Evolutionary conservation across 2,888 invertebrate genomes (phyloP).

Genomic region (Fragum whitleyi): DNA sequence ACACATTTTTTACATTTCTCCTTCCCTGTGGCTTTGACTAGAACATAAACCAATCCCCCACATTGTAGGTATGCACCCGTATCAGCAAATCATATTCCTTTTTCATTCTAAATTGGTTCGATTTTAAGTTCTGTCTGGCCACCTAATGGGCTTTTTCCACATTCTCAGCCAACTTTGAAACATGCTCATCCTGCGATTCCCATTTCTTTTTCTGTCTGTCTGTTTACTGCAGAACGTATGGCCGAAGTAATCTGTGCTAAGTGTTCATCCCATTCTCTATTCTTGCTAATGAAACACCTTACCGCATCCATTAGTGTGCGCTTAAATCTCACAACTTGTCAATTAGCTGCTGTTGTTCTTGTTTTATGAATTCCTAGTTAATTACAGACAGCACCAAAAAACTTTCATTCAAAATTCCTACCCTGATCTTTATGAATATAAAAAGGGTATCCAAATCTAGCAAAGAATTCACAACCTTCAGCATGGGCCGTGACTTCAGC

Average conservation of each 20-base stretch:
- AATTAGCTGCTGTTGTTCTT: not conserved
- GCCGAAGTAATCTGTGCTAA: not conserved
- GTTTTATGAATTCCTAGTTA: not conserved
- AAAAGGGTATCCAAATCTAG: not conserved
- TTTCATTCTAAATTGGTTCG: not conserved
- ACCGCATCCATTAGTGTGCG: conserved; percentile 1
- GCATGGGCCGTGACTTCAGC: not conserved
- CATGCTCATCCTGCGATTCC: not conserved
- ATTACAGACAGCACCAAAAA: not conserved
- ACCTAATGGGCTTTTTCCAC: not conserved
- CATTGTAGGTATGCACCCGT: not conserved
- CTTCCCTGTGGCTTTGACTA: not conserved
- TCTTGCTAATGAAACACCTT: not conserved
- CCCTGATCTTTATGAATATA: not conserved
- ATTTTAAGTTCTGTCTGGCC: not conserved
- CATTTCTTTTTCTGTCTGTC: not conserved
- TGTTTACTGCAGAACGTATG: not conserved
- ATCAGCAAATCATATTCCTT: not conserved
- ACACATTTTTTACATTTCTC: not conserved
- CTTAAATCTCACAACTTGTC: not conserved
- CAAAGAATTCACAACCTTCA: not conserved
- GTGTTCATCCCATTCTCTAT: not conserved
- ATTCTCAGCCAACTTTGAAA: not conserved
- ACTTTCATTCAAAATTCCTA: not conserved
- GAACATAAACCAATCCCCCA: not conserved